These are phyloP conservation scores for Cromileptes altivelis DNA, from an alignment of 2,113 vertebrate species.

Conservation along the genomic window DNA sequence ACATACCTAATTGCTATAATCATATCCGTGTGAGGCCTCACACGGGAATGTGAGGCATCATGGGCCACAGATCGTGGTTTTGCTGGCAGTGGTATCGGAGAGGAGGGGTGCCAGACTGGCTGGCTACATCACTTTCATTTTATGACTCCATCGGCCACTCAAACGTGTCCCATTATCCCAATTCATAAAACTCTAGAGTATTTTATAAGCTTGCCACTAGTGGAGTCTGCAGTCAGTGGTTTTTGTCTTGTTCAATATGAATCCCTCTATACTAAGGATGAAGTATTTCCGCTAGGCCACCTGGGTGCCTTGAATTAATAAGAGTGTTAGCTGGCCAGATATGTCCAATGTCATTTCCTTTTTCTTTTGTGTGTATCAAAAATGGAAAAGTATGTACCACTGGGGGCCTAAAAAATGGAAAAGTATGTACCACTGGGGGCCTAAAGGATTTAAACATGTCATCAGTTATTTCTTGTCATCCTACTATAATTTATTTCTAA, in stretches of 20 bases:
- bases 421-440: not conserved
- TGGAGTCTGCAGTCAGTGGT: constrained; percentile 9
- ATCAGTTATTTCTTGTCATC: not conserved
- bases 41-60: constrained; percentile 32
- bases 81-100: constrained; percentile 1
- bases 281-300: not conserved
- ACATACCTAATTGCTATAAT: constrained; percentile 56
- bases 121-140: constrained; percentile 11
- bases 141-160: not conserved
- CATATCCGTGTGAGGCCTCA: constrained; percentile 25
- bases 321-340: not conserved
- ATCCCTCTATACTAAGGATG: not conserved
- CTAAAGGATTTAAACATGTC: not conserved
- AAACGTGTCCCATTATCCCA: constrained; percentile 1
- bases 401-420: not conserved
- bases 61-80: constrained; percentile 41
- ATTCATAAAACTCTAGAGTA: constrained; percentile 8
- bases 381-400: not conserved
- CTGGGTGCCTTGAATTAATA: not conserved
- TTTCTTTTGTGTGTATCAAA: not conserved
- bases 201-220: not conserved
- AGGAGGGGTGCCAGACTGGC: constrained; percentile 38
- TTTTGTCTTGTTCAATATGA: not conserved
- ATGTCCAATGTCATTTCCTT: not conserved
- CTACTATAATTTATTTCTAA: not conserved